phyloP scores from a whole-genome alignment of 2,113 vertebrate genomes.

The Tachysurus fulvidraco region DNA sequence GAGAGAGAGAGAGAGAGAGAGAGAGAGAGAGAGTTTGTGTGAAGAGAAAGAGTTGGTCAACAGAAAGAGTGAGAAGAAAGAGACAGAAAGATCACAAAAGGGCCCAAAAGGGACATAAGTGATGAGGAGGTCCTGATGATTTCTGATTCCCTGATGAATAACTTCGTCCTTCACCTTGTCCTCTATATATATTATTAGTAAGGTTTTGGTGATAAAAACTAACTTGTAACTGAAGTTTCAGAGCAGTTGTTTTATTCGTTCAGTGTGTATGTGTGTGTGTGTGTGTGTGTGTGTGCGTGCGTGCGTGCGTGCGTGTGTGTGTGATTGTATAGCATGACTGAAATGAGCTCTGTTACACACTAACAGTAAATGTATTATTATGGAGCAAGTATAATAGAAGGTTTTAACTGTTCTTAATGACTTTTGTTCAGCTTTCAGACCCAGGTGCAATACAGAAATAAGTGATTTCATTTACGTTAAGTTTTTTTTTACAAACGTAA shows the following conservation, averaged over 20 bases:
- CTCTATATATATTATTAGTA: neutral
- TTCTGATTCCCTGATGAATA: constrained; percentile 6
- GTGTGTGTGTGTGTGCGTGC: no score
- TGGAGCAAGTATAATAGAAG: neutral
- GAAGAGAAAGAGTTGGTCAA: constrained; percentile 46
- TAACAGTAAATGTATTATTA: neutral
- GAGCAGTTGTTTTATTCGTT: neutral
- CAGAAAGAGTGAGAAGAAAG: constrained; percentile 44
- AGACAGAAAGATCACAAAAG: neutral
- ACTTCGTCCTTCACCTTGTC: neutral
- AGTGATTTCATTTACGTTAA: neutral
- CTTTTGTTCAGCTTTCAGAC: neutral
- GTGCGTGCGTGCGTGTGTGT: neutral
- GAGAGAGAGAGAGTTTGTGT: constrained; percentile 35
- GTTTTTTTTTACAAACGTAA: neutral
- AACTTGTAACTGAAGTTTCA: neutral
- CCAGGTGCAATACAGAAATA: neutral
- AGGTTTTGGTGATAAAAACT: neutral
- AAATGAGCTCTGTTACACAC: neutral
- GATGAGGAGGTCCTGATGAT: neutral
- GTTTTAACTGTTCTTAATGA: no score
- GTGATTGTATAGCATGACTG: neutral
- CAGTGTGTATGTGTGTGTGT: neutral
- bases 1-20: constrained; percentile 45
- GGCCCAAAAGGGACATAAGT: neutral